Conservation (phyloP, 2,797 vertebrate species). For the Eptatretus atami region DNA sequence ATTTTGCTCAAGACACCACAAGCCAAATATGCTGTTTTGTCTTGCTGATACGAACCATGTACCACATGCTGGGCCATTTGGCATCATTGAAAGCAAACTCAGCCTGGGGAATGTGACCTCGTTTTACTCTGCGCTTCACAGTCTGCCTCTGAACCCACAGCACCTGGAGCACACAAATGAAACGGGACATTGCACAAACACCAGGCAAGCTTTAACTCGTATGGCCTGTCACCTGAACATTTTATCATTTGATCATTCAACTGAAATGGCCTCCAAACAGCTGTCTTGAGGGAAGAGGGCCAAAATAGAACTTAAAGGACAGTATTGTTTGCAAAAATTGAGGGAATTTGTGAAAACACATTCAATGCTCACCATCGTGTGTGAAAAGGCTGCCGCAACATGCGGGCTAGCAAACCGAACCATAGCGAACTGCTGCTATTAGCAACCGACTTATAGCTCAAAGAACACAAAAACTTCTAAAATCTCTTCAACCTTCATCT, state of each 20-base stretch:
- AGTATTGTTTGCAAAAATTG: no score
- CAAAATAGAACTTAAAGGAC: no score
- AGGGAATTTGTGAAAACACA: no score
- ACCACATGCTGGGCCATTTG: constrained; percentile 99
- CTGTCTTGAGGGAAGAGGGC: no score
- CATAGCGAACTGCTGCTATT: constrained; percentile 7
- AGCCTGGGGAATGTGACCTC: constrained; percentile 43
- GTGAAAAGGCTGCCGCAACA: no score
- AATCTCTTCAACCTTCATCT: neutral
- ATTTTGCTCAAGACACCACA: no score
- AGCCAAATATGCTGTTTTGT: neutral
- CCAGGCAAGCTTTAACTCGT: neutral
- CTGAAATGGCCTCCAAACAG: no score
- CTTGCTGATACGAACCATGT: constrained; percentile 43
- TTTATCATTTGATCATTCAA: no score
- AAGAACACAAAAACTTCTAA: neutral
- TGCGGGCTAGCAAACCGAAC: constrained; percentile 5
- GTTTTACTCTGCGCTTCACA: constrained; percentile 69
- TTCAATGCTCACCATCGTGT: no score
- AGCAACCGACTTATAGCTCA: constrained; percentile 9
- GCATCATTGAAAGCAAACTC: constrained; percentile 78
- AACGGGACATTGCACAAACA: constrained; percentile 10
- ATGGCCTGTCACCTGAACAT: no score
- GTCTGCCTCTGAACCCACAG: constrained; percentile 95
- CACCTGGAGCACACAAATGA: constrained; percentile 27